A percentile compares a stretch with the other conserved stretches of the same genome.
These are phyloP conservation scores for Diogma glabrata DNA, from an alignment of 2,888 invertebrate genomes.

Conservation along the genomic window DNA sequence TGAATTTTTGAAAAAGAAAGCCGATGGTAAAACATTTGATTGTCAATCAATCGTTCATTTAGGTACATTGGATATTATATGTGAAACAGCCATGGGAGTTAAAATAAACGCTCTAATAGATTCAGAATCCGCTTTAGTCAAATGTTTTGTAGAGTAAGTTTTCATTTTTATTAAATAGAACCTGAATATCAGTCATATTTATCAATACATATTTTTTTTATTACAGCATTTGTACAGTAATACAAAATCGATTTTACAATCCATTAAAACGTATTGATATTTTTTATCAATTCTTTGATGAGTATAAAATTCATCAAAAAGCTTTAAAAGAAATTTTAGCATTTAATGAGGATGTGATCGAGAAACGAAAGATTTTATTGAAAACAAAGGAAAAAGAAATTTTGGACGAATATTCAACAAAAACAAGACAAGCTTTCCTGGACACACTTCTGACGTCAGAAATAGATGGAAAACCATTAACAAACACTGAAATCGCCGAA, in stretches of 20 bases:
- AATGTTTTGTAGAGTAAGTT: neutral
- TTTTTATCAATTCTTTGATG: constrained; percentile 25
- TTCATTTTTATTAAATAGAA: no score
- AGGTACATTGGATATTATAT: constrained; percentile 40
- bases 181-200: neutral
- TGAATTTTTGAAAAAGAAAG: constrained; percentile 23
- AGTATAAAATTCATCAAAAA: constrained; percentile 24
- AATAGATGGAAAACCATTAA: constrained; percentile 27
- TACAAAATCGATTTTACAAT: constrained; percentile 27
- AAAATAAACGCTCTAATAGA: neutral
- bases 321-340: constrained; percentile 28
- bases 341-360: neutral
- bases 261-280: constrained; percentile 27
- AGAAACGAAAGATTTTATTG: neutral
- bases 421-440: constrained; percentile 28
- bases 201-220: neutral
- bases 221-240: constrained; percentile 25
- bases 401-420: constrained; percentile 7
- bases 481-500: constrained; percentile 28
- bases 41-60: constrained; percentile 39
- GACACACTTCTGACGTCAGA: constrained; percentile 28
- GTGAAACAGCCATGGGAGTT: constrained; percentile 22
- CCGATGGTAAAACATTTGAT: constrained; percentile 34
- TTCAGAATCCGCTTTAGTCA: neutral
- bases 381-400: no score